Evolutionary conservation across 2,113 vertebrate genomes (phyloP), one percentile per base, ranked within the genome.

Genomic region (Aptenodytes patagonicus): DNA sequence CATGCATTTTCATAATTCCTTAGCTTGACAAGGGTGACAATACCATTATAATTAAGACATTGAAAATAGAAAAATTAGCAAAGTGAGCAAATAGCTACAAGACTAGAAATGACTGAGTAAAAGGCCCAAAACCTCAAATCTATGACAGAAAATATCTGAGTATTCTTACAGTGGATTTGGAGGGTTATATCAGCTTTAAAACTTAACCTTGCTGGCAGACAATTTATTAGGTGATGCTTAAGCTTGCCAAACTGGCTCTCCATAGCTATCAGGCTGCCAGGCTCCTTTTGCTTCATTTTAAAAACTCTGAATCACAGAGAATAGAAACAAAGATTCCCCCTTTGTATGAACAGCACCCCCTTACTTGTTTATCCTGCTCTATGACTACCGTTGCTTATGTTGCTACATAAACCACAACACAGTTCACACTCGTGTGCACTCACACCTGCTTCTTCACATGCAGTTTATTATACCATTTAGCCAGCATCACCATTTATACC

Each of bases 341-440:
- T 58, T 38, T 31, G 18, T 19, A 17, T 19, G 17, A 86, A 51
- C 7, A 46, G 6, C 10, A 68, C 0, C 7, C 3, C 3, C 5
- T 13, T 34, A 31, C 13, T 55, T 68, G 20, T 20, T 60, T 26
- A 34, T 46, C 11, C 6, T 12, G 4, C 11, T 62, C 11, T 42
- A 3, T 40, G 12, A 66, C 21, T 68, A 18, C 8, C 0, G 2
- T 51, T 25, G 3, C 3, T 7, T 42, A 10, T 20, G 11, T 6
- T 66, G 25, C 25, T 38, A 32, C 1, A 9, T 12, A 68, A 76
- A 62, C 3, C 18, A 42, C 16, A 72, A 46, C 9, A 32, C 3
- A 61, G 19, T 36, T 78, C 31, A 64, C 7, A 6, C 1, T 44
- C 18, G 11, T 5, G 2, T 31, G 8, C 2, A 34, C 57, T 76